Base-by-base conservation (phyloP, 2,113 vertebrate species). In the Pomatostomus ruficeps region DNA sequence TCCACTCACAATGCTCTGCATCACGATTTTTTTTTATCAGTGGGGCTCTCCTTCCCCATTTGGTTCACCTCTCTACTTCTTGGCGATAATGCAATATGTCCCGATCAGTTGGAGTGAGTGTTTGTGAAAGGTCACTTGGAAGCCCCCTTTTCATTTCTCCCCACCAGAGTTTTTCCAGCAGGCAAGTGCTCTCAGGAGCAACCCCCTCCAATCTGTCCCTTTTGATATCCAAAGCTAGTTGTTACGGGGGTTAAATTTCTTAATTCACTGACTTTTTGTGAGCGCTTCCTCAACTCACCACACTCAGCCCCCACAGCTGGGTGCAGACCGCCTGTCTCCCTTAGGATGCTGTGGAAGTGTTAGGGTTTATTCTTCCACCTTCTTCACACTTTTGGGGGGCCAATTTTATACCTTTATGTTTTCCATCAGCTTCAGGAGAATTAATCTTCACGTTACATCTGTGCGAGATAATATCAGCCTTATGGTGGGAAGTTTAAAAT, bases 161-260 rank as follows among this genome's bases (percentile, higher is more conserved):
- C 72, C 1, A 1, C 78, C 62, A 35, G 55, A 80, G 59, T 93
- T 92, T 93, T 75, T 95, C 51, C 84, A 89, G 52, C 91, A 94
- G 76, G 92, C 85, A 91, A n/a, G 72, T 0, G 1, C 51, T 92
- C 84, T 72, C 12, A 1, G 77, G 72, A 92, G 80, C 23, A 11
- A 67, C 78, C 58, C 77, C 52, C 52, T 93, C 85, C 88, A 92
- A 59, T 91, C 82, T 73, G 59, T 81, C 85, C 85, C 82, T 89
- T 95, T 92, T 94, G 88, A 92, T 87, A 96, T 29, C 92, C 77
- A 79, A 81, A 89, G 58, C 59, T 82, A 59, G 73, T 75, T 88
- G 88, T 92, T 88, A 75, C 24, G 25, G 84, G 48, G 81, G 89
- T 91, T 91, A 91, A 77, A 82, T 93, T 93, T 94, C 73, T 78